These are phyloP conservation scores for Glyptemys insculpta DNA, from an alignment of 2,797 vertebrate species.

Conservation along the genomic window DNA sequence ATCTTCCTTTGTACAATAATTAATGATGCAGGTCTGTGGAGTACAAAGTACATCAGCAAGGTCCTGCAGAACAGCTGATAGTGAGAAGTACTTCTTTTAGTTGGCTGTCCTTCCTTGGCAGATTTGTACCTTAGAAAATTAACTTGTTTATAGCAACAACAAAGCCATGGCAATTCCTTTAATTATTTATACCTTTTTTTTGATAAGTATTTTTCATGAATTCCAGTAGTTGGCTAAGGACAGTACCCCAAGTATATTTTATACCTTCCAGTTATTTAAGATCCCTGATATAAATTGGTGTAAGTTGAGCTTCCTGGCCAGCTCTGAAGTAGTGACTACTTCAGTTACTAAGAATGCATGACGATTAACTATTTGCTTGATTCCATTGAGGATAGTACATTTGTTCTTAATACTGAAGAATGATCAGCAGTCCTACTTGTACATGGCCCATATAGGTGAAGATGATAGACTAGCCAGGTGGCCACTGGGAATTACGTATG, in stretches of 20 bases:
- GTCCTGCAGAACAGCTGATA: constrained; percentile 12
- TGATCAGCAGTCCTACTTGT: neutral
- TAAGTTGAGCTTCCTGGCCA: neutral
- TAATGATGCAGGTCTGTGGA: neutral
- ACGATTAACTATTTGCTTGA: neutral
- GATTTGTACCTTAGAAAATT: constrained; percentile 13
- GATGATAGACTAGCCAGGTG: neutral
- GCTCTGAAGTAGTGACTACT: neutral
- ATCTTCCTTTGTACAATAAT: neutral
- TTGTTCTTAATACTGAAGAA: neutral
- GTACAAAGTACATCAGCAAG: neutral
- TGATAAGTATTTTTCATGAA: neutral
- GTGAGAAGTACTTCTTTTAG: neutral
- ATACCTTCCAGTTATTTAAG: neutral
- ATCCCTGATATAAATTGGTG: constrained; percentile 23
- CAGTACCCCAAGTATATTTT: neutral
- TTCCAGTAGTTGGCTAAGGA: neutral
- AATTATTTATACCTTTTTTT: neutral
- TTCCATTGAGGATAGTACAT: neutral
- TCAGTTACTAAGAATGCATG: neutral
- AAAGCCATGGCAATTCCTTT: neutral
- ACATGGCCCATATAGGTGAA: neutral
- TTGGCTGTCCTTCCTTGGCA: neutral
- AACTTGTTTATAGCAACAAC: neutral
- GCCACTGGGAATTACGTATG: neutral